phyloP scores from a whole-genome alignment of 2,888 invertebrate species.

The Himalopsyche tibetana region DNA sequence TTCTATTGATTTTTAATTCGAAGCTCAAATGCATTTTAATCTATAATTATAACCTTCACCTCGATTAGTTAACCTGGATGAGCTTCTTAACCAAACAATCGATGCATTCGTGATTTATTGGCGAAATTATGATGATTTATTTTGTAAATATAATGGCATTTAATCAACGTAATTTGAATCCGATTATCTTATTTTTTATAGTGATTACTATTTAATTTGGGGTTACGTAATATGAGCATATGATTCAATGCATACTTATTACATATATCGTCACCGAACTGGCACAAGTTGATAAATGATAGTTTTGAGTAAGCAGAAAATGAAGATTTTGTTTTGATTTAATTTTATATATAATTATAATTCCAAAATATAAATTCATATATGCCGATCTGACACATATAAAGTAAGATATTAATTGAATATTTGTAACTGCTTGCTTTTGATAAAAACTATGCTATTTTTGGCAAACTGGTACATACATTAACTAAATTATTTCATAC shows the following conservation, averaged over 20 bases:
- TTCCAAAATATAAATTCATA: too few species aligned
- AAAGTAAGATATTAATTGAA: too few species aligned
- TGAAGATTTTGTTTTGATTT: too few species aligned
- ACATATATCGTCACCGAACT: too few species aligned
- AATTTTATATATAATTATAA: too few species aligned
- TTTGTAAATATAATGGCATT: slow-evolving; percentile 9
- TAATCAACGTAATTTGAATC: slow-evolving; percentile 2
- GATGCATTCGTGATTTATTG: slow-evolving; percentile 2
- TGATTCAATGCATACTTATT: background rate
- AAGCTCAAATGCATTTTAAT: slow-evolving; percentile 37
- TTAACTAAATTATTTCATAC: too few species aligned
- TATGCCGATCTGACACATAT: too few species aligned
- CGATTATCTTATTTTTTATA: background rate
- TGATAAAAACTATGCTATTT: too few species aligned
- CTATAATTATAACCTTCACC: slow-evolving; percentile 42
- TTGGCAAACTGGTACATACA: too few species aligned
- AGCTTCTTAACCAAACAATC: background rate
- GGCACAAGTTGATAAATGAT: too few species aligned
- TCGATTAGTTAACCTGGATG: background rate
- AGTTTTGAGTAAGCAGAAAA: too few species aligned
- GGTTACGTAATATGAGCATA: background rate
- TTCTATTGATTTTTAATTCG: slow-evolving; percentile 2
- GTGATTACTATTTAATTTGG: background rate
- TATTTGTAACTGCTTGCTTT: too few species aligned
- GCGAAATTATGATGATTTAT: background rate